Percentiles rank a stretch among this genome's conserved stretches.
Evolutionary conservation across 2,797 vertebrate species (phyloP).

Genomic region (Anniella stebbinsi): DNA sequence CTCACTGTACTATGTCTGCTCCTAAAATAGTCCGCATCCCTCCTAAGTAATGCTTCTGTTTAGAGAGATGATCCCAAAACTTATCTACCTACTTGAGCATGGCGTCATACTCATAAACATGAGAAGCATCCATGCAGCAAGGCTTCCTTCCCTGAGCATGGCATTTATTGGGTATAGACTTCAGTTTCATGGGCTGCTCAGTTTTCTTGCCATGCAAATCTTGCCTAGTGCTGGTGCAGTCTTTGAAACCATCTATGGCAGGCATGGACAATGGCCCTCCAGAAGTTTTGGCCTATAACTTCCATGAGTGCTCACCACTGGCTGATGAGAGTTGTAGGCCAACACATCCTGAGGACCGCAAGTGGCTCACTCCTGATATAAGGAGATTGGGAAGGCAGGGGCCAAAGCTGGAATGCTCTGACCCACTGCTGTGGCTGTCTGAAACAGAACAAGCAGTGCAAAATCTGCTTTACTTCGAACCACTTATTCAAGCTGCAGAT

Average conservation of each 20-base stretch:
- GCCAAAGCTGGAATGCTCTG: background rate
- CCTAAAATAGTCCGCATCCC: background rate
- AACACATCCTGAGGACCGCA: too few relatives aligned
- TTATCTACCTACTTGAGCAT: background rate
- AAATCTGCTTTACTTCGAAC: conserved; percentile 8
- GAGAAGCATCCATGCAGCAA: background rate
- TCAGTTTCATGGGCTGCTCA: background rate
- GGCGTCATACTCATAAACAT: background rate
- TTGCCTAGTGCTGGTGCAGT: background rate
- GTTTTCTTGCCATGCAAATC: background rate
- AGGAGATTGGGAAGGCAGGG: background rate
- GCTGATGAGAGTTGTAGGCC: too few relatives aligned
- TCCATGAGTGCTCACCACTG: too few relatives aligned
- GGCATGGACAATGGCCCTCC: background rate
- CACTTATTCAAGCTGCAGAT: background rate
- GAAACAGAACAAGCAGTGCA: background rate
- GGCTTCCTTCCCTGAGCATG: background rate
- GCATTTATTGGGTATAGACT: background rate
- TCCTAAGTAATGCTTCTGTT: background rate
- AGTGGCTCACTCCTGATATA: too few relatives aligned
- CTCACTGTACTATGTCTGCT: background rate
- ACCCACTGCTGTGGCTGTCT: background rate
- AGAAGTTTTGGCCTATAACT: too few relatives aligned
- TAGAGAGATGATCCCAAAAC: background rate
- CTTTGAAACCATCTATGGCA: background rate